Percentiles rank a stretch among this genome's conserved stretches.
Conservation (phyloP, 2,797 vertebrate species). For the Myripristis jacobus region DNA sequence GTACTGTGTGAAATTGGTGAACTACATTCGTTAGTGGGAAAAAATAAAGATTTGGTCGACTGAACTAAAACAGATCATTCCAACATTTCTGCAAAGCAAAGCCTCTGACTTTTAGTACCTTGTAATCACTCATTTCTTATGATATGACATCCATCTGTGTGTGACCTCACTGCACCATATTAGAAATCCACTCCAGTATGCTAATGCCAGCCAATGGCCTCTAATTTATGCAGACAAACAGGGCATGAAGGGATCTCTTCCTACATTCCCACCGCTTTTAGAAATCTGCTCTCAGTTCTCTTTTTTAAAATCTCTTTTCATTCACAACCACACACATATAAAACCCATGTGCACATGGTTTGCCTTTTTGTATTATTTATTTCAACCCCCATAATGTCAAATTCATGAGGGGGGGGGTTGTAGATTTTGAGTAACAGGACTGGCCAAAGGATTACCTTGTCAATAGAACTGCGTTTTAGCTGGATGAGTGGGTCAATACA, state of each 20-base stretch:
- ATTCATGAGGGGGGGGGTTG: slow-evolving; percentile 3
- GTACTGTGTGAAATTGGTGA: background rate
- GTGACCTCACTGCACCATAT: slow-evolving; percentile 39
- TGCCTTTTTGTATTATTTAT: slow-evolving; percentile 18
- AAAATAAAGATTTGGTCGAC: background rate
- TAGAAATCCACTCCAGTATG: slow-evolving; percentile 65
- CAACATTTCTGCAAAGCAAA: background rate
- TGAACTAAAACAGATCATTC: slow-evolving; percentile 3
- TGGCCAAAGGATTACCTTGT: slow-evolving; percentile 47
- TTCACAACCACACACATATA: slow-evolving; percentile 12
- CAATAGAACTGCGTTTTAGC: slow-evolving; percentile 56
- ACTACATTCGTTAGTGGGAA: background rate
- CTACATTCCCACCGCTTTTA: slow-evolving; percentile 35
- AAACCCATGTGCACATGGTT: slow-evolving; percentile 5
- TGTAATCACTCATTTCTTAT: slow-evolving; percentile 12
- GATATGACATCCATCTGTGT: slow-evolving; percentile 21
- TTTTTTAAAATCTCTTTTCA: slow-evolving; percentile 2
- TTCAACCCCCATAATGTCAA: slow-evolving; percentile 23
- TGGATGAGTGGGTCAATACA: slow-evolving; percentile 56
- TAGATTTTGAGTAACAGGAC: slow-evolving; percentile 18
- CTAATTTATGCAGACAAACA: slow-evolving; percentile 70
- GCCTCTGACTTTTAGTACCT: background rate
- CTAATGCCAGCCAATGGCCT: slow-evolving; percentile 58
- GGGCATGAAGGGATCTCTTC: slow-evolving; percentile 33
- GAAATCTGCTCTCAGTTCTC: background rate